These are phyloP conservation scores for Cyprinodon tularosa DNA, from an alignment of 2,113 vertebrate species.

Conservation along the genomic window DNA sequence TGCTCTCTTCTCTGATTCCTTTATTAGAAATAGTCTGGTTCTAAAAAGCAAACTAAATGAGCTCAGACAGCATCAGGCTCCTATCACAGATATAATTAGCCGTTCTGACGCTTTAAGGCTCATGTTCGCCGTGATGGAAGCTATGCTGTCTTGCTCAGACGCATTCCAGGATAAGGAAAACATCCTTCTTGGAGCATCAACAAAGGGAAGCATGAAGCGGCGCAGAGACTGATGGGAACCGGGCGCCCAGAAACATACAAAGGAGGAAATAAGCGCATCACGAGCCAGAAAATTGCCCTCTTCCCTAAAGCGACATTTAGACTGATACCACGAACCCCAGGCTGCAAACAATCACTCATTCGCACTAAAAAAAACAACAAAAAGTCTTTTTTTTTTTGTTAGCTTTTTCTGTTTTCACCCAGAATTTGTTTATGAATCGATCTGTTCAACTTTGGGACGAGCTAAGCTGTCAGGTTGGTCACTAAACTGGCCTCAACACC, in stretches of 20 bases:
- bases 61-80: not conserved
- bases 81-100: not conserved
- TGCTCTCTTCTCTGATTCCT: constrained; percentile 37
- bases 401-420: not conserved
- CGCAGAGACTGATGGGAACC: constrained; percentile 38
- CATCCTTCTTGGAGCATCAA: not conserved
- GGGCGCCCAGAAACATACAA: not conserved
- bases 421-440: not conserved
- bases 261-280: constrained; percentile 26
- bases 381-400: not conserved
- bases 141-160: not conserved
- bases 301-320: constrained; percentile 36
- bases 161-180: not conserved
- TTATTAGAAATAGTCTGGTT: not conserved
- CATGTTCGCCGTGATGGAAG: not conserved
- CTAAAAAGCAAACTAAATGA: not conserved
- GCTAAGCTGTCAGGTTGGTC: not conserved
- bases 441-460: not conserved
- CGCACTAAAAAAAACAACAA: not conserved
- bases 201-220: constrained; percentile 2
- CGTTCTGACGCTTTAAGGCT: not conserved
- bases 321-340: not conserved
- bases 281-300: not conserved
- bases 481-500: not conserved
- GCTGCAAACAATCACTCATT: not conserved